These are phyloP conservation scores for Apis mellifera DNA, from an alignment of 1,140 invertebrate genomes.

Conservation along the genomic window DNA sequence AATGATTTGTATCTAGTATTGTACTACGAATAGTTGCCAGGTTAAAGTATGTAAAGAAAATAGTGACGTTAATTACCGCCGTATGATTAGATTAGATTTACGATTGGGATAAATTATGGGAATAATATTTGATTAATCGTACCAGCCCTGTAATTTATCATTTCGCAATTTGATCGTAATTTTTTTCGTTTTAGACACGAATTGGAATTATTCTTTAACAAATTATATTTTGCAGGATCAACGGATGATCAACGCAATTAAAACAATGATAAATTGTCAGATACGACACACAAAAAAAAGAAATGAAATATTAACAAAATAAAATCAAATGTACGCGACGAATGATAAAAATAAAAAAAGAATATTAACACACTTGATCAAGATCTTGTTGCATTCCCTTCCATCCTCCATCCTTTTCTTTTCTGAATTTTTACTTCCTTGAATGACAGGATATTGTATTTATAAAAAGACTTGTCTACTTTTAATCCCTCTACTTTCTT, in stretches of 20 bases:
- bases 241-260: not conserved
- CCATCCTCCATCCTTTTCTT: not conserved
- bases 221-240: not conserved
- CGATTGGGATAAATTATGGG: not conserved
- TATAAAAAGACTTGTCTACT: not conserved
- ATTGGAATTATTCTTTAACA: not conserved
- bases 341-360: not conserved
- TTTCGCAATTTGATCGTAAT: not conserved
- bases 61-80: not conserved
- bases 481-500: too few relatives aligned
- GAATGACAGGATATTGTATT: not conserved
- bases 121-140: not conserved
- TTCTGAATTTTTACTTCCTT: not conserved
- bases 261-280: not conserved
- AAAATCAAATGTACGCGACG: not conserved
- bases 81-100: not conserved
- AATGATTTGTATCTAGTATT: too few relatives aligned
- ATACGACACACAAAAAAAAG: not conserved
- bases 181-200: not conserved
- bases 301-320: not conserved
- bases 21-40: not conserved
- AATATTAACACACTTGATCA: not conserved
- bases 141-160: not conserved
- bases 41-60: not conserved
- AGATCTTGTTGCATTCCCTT: not conserved